A percentile compares a stretch with the other conserved stretches of the same genome.
Evolutionary conservation across 2,797 vertebrate species (phyloP).

Genomic region (Limnodromus scolopaceus): DNA sequence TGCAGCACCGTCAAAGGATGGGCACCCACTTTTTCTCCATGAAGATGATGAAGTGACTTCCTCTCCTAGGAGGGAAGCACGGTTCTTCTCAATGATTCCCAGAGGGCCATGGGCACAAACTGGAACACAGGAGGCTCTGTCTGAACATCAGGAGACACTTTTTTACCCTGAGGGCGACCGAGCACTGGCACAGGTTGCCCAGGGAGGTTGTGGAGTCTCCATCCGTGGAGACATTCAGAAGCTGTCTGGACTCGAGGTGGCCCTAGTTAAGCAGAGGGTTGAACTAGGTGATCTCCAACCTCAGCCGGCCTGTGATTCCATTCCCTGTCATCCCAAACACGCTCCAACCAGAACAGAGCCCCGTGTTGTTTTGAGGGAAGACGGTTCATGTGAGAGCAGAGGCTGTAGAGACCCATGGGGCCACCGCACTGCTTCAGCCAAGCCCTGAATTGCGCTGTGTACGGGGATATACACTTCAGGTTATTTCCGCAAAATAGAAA

Average conservation of each 20-base stretch:
- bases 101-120: background rate
- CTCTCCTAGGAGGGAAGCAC: background rate
- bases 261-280: background rate
- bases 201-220: background rate
- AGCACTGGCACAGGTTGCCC: background rate
- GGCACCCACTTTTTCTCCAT: background rate
- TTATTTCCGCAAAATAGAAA: background rate
- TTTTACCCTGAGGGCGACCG: background rate
- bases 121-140: background rate
- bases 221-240: background rate
- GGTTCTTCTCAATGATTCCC: background rate
- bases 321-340: background rate
- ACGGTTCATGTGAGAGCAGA: background rate
- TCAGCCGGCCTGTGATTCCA: background rate
- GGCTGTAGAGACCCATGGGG: accelerated
- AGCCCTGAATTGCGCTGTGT: background rate
- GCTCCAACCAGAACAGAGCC: background rate
- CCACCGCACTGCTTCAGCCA: background rate
- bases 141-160: background rate
- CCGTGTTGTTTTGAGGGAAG: accelerated
- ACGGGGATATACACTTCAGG: background rate
- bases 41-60: background rate
- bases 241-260: background rate
- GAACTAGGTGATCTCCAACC: background rate
- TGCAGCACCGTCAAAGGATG: background rate